Percentiles rank a stretch among this genome's conserved stretches.
Conservation (phyloP, 2,888 invertebrate species). For the Rambutsinella grinnellia region DNA sequence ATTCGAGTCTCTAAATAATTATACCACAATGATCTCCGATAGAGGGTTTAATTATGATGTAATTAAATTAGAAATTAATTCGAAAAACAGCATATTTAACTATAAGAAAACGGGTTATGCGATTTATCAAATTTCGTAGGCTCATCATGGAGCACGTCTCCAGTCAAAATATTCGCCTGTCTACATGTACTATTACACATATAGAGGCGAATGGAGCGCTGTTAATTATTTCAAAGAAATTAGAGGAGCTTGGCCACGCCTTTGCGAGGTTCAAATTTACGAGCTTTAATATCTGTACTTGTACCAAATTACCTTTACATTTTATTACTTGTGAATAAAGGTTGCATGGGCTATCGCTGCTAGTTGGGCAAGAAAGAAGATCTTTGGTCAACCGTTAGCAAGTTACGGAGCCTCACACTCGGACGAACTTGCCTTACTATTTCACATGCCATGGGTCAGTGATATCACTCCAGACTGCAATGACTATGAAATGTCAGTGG, state of each 20-base stretch:
- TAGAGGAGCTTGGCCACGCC: constrained; percentile 43
- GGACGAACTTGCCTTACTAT: constrained; percentile 50
- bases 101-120: no score
- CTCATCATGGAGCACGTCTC: constrained; percentile 45
- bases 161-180: constrained; percentile 43
- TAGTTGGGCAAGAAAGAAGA: constrained; percentile 41
- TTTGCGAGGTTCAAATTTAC: constrained; percentile 39
- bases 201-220: constrained; percentile 51
- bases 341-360: constrained; percentile 50
- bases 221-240: constrained; percentile 50
- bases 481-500: constrained; percentile 56
- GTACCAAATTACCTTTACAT: no score
- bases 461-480: constrained; percentile 43
- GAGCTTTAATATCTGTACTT: no score
- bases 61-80: no score
- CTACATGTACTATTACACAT: constrained; percentile 56
- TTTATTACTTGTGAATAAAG: no score
- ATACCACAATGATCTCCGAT: constrained; percentile 57
- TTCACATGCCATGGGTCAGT: constrained; percentile 50
- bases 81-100: no score
- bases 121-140: no score
- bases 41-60: constrained; percentile 49
- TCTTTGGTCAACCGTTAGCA: constrained; percentile 43
- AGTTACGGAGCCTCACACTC: constrained; percentile 51
- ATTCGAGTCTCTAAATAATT: constrained; percentile 45